A percentile compares a stretch with the other conserved stretches of the same genome.
Evolutionary conservation across 2,797 vertebrate species (phyloP).

Genomic region (Poeciliopsis paucimaculata): DNA sequence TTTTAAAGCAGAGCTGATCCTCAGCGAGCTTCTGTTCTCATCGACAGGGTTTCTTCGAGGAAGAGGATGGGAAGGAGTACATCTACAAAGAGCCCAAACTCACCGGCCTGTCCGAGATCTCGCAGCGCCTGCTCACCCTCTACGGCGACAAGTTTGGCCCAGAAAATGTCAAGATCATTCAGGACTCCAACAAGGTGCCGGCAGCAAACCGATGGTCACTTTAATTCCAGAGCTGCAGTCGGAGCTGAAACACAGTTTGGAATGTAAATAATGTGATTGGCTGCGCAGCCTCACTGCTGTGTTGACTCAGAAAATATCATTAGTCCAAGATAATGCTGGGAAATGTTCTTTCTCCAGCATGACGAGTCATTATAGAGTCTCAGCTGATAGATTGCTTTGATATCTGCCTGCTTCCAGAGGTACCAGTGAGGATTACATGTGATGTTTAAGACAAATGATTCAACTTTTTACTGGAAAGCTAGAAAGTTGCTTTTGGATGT

Average conservation of each 20-base stretch:
- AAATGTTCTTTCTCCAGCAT: slow-evolving; percentile 6
- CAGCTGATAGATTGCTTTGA: not conserved
- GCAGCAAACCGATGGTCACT: not conserved
- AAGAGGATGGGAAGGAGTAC: slow-evolving; percentile 97
- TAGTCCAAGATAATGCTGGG: not conserved
- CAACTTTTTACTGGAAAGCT: not conserved
- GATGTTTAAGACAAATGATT: not conserved
- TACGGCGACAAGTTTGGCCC: slow-evolving; percentile 96
- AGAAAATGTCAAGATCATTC: slow-evolving; percentile 94
- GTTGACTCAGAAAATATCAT: slow-evolving; percentile 25
- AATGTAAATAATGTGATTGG: slow-evolving; percentile 17
- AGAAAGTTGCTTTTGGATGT: not conserved
- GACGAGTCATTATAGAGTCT: not conserved
- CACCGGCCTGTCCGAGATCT: slow-evolving; percentile 95
- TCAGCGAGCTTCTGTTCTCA: not conserved
- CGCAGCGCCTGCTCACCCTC: slow-evolving; percentile 90
- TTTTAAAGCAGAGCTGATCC: not conserved
- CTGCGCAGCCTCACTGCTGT: not conserved
- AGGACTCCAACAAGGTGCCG: slow-evolving; percentile 96
- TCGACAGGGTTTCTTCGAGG: slow-evolving; percentile 93
- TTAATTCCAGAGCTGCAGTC: not conserved
- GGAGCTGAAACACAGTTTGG: not conserved
- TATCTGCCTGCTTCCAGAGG: slow-evolving; percentile 5
- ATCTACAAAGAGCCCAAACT: slow-evolving; percentile 98
- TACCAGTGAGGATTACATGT: not conserved